Percentiles rank a stretch among this genome's conserved stretches.
Conservation (phyloP, 2,797 vertebrate genomes). For the Trematomus bernacchii region DNA sequence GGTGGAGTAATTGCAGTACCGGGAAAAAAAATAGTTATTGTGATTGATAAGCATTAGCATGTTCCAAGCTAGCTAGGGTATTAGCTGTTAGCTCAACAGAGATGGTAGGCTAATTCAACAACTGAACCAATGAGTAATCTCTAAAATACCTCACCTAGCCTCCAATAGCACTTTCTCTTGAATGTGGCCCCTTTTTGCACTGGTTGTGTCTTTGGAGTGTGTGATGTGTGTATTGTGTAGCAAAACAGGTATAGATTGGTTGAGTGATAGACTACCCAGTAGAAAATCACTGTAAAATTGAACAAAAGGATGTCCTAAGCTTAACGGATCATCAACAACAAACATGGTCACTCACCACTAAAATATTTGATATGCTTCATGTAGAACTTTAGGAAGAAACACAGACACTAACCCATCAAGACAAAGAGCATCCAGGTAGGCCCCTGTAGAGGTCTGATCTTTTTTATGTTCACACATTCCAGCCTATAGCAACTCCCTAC, state of each 20-base stretch:
- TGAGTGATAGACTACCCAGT: background rate
- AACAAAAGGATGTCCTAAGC: slow-evolving; percentile 19
- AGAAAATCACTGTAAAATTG: background rate
- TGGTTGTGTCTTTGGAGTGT: too few species aligned
- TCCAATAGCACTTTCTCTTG: too few species aligned
- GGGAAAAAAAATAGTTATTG: too few species aligned
- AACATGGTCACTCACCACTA: background rate
- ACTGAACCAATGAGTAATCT: too few species aligned
- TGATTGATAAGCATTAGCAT: too few species aligned
- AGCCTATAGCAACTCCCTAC: background rate
- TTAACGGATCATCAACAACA: slow-evolving; percentile 34
- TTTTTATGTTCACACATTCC: background rate
- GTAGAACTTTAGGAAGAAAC: slow-evolving; percentile 6
- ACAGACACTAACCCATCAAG: slow-evolving; percentile 3
- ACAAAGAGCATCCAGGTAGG: background rate
- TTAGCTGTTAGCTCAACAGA: too few species aligned
- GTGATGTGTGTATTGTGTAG: too few species aligned
- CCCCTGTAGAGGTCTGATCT: slow-evolving; percentile 2
- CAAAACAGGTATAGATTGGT: background rate
- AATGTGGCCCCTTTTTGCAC: too few species aligned
- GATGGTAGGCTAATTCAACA: too few species aligned
- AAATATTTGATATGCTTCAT: slow-evolving; percentile 15
- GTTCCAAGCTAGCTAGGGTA: too few species aligned
- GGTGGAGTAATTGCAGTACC: too few species aligned
- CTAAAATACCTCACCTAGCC: too few species aligned